Conservation (phyloP, 1,140 invertebrate genomes). For the Euwallacea fornicatus region DNA sequence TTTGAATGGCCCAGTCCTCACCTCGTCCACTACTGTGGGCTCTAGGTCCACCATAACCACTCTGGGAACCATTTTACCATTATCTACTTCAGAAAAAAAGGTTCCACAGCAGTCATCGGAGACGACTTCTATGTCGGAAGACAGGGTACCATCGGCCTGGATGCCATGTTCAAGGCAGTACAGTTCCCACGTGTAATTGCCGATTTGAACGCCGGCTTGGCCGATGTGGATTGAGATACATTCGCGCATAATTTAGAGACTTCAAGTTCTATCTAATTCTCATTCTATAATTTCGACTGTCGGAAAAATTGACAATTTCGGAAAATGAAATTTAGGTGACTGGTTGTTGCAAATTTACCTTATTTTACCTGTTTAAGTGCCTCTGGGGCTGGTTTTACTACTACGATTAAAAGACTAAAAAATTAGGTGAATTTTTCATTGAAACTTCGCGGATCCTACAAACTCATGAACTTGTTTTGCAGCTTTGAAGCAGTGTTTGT, state of each 20-base stretch:
- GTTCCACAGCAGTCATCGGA: conserved; percentile 59
- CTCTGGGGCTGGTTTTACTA: no score
- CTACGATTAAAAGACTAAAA: no score
- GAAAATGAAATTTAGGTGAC: no score
- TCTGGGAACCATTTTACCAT: conserved; percentile 73
- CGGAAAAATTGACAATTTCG: no score
- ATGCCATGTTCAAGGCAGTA: conserved; percentile 86
- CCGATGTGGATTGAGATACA: conserved; percentile 82
- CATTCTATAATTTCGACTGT: no score
- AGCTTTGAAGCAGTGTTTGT: no score
- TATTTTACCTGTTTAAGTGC: no score
- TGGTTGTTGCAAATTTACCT: no score
- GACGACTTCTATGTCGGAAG: conserved; percentile 47
- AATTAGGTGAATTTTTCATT: no score
- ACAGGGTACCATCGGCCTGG: conserved; percentile 66
- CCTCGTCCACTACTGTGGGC: conserved; percentile 74
- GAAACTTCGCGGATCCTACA: no score
- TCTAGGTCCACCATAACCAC: conserved; percentile 81
- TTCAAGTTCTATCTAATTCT: no score
- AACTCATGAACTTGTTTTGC: no score
- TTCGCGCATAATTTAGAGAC: conserved; percentile 54
- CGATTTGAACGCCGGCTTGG: conserved; percentile 86
- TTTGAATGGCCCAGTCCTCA: conserved; percentile 71
- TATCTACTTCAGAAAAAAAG: conserved; percentile 64
- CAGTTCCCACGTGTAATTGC: conserved; percentile 78